phyloP scores from a whole-genome alignment of 23 tunicate genomes.

The Styela plicata region DNA sequence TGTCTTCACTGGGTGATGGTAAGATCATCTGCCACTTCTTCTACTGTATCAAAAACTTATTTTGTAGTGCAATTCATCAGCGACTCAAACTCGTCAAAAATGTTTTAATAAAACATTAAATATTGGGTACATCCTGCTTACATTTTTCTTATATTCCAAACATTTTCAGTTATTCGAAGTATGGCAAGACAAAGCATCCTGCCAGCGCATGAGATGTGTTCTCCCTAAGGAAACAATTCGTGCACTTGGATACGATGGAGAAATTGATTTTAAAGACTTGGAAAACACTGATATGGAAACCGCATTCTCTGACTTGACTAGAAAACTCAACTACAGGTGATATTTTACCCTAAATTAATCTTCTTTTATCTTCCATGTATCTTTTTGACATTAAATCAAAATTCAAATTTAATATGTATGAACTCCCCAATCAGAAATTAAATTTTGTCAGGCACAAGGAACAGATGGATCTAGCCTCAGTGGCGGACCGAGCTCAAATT shows the following conservation, averaged over 20 bases:
- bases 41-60: no score
- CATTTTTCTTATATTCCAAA: no score
- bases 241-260: conserved; percentile 6
- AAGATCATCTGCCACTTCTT: no score
- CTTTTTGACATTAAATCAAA: background rate
- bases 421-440: background rate
- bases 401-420: background rate
- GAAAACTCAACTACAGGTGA: conserved; percentile 5
- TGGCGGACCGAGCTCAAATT: no score
- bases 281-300: background rate
- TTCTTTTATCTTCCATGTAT: background rate
- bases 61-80: no score
- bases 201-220: conserved; percentile 47
- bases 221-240: conserved; percentile 29
- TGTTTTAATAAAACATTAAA: no score
- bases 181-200: conserved; percentile 30
- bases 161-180: conserved; percentile 39
- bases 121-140: no score
- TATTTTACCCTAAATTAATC: background rate
- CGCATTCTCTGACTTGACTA: background rate
- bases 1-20: no score
- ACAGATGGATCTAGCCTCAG: no score
- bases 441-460: no score
- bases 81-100: no score
- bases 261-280: conserved; percentile 4